phyloP scores from a whole-genome alignment of 2,888 invertebrate genomes.

The Scotopteryx bipunctaria region DNA sequence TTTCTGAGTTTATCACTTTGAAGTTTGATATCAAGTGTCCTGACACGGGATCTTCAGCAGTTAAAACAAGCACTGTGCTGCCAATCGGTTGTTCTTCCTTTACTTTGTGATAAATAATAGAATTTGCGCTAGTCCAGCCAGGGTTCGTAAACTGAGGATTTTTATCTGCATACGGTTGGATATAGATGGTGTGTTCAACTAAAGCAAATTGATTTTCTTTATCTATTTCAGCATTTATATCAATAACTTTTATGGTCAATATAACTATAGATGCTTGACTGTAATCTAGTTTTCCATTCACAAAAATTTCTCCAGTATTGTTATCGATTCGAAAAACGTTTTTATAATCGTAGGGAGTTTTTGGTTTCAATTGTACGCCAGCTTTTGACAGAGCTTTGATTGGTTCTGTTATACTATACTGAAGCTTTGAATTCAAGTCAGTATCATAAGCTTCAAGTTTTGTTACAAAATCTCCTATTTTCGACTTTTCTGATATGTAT shows the following conservation, averaged over 20 bases:
- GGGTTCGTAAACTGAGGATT: constrained; percentile 89
- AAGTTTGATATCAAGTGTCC: constrained; percentile 85
- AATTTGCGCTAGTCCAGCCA: constrained; percentile 88
- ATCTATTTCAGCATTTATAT: constrained; percentile 87
- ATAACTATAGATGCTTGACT: constrained; percentile 89
- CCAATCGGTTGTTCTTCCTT: constrained; percentile 91
- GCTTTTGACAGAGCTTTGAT: constrained; percentile 89
- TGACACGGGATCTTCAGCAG: constrained; percentile 88
- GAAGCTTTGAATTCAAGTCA: constrained; percentile 86
- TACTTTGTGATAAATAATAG: constrained; percentile 86
- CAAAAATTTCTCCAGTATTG: constrained; percentile 86
- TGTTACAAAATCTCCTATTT: constrained; percentile 84
- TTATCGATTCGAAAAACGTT: constrained; percentile 88
- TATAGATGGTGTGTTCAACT: constrained; percentile 89
- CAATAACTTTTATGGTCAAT: constrained; percentile 87
- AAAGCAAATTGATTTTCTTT: constrained; percentile 85
- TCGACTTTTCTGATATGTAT: constrained; percentile 88
- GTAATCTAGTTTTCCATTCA: constrained; percentile 87
- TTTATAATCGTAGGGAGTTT: constrained; percentile 85
- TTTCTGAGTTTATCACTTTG: constrained; percentile 81
- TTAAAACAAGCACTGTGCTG: constrained; percentile 86
- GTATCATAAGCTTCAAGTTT: constrained; percentile 87
- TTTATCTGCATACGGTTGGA: constrained; percentile 90
- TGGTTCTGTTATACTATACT: constrained; percentile 87
- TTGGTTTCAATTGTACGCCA: constrained; percentile 86